phyloP scores from a whole-genome alignment of 2,113 vertebrate species.

The Vidua macroura region DNA sequence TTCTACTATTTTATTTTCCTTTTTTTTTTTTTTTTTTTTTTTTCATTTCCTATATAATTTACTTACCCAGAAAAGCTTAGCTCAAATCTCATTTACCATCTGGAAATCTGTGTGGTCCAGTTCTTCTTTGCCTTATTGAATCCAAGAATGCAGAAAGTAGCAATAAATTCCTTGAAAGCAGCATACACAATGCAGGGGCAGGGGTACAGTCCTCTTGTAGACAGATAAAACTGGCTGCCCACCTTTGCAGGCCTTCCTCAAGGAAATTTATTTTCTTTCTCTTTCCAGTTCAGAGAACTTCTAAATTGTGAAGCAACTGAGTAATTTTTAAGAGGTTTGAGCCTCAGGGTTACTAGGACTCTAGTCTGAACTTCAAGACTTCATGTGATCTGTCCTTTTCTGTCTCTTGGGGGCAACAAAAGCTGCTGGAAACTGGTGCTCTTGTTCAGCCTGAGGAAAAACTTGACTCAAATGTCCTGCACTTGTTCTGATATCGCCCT shows the following conservation, averaged over 20 bases:
- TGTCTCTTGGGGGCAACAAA: neutral
- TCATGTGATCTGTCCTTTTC: neutral
- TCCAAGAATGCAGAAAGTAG: neutral
- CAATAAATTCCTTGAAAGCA: neutral
- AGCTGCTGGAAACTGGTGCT: neutral
- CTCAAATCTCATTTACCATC: constrained; percentile 31
- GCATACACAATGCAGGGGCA: neutral
- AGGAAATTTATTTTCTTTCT: neutral
- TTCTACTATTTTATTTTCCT: neutral
- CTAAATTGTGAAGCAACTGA: neutral
- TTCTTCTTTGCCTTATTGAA: neutral
- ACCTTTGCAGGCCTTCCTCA: neutral
- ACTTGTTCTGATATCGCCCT: neutral
- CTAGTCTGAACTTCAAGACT: neutral
- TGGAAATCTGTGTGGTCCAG: constrained; percentile 61
- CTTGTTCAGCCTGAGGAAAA: neutral
- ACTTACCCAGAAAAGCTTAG: constrained; percentile 50
- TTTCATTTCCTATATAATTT: constrained; percentile 18
- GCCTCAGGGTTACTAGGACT: neutral
- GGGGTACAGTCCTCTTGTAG: neutral
- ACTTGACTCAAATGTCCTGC: neutral
- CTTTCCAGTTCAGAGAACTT: neutral
- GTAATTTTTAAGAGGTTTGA: neutral
- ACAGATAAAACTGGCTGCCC: neutral
- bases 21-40: neutral